Evolutionary conservation across 1,140 invertebrate genomes (phyloP).

Genomic region (Drosophila subpulchrella): DNA sequence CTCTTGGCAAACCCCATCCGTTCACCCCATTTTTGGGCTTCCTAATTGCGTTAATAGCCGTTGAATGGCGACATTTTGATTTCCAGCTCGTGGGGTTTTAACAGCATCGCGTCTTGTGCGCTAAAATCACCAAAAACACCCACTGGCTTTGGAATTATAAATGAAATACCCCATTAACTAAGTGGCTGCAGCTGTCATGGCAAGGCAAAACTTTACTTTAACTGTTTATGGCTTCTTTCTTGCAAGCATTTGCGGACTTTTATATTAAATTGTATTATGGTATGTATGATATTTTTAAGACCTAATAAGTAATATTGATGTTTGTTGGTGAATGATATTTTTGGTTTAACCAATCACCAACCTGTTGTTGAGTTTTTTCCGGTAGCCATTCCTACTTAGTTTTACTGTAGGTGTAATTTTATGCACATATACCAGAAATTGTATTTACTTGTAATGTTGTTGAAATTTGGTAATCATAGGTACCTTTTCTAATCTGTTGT

Average conservation of each 20-base stretch:
- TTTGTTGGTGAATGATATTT: neutral
- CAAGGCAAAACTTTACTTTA: neutral
- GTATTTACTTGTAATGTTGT: no score
- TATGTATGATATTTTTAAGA: no score
- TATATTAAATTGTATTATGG: neutral
- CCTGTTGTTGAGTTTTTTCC: no score
- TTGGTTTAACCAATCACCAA: no score
- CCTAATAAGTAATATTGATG: neutral
- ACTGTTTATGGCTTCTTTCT: neutral
- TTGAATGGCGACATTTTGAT: constrained; percentile 58
- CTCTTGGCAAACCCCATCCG: neutral
- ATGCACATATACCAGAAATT: no score
- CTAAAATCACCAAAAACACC: neutral
- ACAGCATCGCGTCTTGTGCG: neutral
- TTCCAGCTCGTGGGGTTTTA: constrained; percentile 16
- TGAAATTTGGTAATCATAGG: no score
- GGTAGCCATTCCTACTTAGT: no score
- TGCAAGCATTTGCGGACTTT: neutral
- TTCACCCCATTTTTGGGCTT: constrained; percentile 22
- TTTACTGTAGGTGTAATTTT: no score
- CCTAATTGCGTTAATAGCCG: constrained; percentile 71
- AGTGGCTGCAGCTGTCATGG: constrained; percentile 2
- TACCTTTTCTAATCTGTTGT: no score
- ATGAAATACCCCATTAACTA: neutral
- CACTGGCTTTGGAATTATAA: neutral